Evolutionary conservation across 2,113 vertebrate genomes (phyloP).

Genomic region (Odontesthes bonariensis): DNA sequence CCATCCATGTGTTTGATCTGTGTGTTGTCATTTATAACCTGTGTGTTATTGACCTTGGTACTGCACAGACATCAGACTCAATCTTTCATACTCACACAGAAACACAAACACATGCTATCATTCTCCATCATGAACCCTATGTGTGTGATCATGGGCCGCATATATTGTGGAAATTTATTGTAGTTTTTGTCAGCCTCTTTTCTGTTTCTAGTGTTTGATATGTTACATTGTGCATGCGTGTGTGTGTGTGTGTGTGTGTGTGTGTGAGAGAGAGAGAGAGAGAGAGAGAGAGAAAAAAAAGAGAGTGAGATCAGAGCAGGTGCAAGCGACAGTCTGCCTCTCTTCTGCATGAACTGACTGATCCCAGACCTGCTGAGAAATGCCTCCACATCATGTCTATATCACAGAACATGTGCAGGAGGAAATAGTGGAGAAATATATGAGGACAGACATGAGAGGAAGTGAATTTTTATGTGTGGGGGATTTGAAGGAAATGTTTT

Average conservation of each 20-base stretch:
- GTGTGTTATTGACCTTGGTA: constrained; percentile 66
- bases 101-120: constrained; percentile 36
- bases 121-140: constrained; percentile 48
- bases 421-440: constrained; percentile 25
- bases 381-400: constrained; percentile 30
- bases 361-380: constrained; percentile 67
- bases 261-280: constrained; percentile 12
- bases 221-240: constrained; percentile 4
- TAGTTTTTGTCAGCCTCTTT: constrained; percentile 14
- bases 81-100: constrained; percentile 42
- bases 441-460: constrained; percentile 34
- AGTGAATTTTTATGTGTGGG: constrained; percentile 28
- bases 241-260: constrained; percentile 14
- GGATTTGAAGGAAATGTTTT: constrained; percentile 20
- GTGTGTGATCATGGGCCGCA: constrained; percentile 38
- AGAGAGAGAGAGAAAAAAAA: no score
- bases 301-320: constrained; percentile 38
- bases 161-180: constrained; percentile 41
- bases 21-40: constrained; percentile 64
- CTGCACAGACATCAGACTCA: constrained; percentile 42
- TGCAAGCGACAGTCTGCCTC: constrained; percentile 52
- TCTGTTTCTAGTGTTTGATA: constrained; percentile 18
- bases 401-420: constrained; percentile 20
- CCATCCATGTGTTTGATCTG: constrained; percentile 38
- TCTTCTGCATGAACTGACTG: constrained; percentile 68